Conservation (phyloP, 2,113 vertebrate species). For the Nycticorax nycticorax region DNA sequence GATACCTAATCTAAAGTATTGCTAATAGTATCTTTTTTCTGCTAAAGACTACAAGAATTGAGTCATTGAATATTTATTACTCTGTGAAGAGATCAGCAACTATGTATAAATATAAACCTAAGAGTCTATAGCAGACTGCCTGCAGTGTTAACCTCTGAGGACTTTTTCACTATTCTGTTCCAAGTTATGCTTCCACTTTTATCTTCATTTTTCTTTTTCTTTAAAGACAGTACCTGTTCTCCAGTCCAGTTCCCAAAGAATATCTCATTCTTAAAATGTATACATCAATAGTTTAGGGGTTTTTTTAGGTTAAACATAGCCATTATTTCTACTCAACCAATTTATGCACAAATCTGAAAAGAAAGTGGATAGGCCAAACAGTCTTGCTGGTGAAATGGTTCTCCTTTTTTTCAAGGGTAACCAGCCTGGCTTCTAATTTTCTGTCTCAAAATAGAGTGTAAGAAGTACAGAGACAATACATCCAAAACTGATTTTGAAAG, state of each 20-base stretch:
- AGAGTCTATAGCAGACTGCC: background rate
- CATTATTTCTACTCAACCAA: background rate
- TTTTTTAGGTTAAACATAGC: background rate
- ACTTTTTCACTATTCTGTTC: background rate
- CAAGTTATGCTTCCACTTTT: background rate
- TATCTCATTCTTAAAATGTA: background rate
- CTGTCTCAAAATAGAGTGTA: background rate
- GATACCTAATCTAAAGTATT: background rate
- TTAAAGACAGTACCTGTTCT: background rate
- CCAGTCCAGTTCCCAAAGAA: background rate
- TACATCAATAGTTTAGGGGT: accelerated
- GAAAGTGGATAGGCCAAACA: background rate
- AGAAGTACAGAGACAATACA: background rate
- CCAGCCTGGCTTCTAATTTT: background rate
- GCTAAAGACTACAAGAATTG: background rate
- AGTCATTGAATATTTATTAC: background rate
- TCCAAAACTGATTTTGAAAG: background rate
- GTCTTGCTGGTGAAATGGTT: background rate
- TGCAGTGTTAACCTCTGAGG: background rate
- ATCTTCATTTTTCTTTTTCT: background rate
- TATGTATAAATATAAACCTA: background rate
- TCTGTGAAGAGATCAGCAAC: background rate
- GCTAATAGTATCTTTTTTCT: background rate
- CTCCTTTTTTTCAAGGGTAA: background rate
- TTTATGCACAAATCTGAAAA: background rate